Base-by-base conservation (phyloP, 35 echinoderm and acorn worm species). In the Diadema setosum region DNA sequence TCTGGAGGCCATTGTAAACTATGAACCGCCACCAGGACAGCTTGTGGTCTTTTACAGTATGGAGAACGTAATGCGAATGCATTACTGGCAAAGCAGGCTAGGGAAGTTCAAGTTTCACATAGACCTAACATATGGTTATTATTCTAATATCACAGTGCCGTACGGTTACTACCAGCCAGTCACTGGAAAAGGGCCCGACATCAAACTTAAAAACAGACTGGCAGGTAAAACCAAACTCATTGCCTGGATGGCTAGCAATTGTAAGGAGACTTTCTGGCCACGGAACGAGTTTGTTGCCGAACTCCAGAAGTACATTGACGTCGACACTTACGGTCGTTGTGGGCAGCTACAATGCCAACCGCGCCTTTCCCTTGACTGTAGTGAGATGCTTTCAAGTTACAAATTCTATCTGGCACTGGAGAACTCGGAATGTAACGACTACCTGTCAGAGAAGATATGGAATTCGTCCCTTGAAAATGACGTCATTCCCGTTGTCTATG, bases 171-270 rank as follows among this genome's bases (percentile, higher is more conserved):
- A 80, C 45, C 57, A 80, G 58, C 70, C 46, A 20, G 34, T 20
- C 0, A 18, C 26, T 27, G 83, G 16, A 34, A 57, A 82, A 39
- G 17, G 29, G 27, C 24, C 49, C 34, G 29, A 29, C 42, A 61
- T 3, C 45, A 78, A n/a, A 30, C 40, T 29, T 25, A 64, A 59
- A 25, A 46, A 30, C 27, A 85, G 46, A 56, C 42, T 20, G 29
- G 26, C 5, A 39, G 58, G 32, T 14, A 93, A 93, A 83, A 58
- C 85, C 7, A 60, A 45, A 37, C 78, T 93, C 3, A 84, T 93
- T 39, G 91, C 91, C 15, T 93, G 91, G 91, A 93, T 93, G 91
- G 91, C 84, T 5, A 88, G 85, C 32, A 93, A 93, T 42, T 93
- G 91, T 70, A 84, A 89, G 40, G 91, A 93, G 37, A 86, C 84